A percentile compares a stretch with the other conserved stretches of the same genome.
These are phyloP conservation scores for Ardeotis arabs DNA, from an alignment of 2,113 vertebrate genomes.

Conservation along the genomic window DNA sequence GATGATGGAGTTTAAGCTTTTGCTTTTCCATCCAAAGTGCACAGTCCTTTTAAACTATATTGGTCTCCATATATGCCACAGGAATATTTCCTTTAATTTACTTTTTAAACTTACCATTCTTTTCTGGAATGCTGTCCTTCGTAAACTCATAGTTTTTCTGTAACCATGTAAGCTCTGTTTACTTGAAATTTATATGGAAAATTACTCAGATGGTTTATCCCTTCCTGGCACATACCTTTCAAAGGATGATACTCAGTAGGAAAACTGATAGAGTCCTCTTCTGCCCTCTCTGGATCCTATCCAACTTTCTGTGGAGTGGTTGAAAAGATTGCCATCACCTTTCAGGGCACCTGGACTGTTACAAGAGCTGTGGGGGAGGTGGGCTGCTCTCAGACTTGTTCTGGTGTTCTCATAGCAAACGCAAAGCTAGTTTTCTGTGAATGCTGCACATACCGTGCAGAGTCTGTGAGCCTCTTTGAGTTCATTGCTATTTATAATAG, in stretches of 20 bases:
- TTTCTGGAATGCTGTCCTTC: background rate
- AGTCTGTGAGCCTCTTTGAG: background rate
- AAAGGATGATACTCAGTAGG: rapidly evolving
- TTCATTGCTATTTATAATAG: background rate
- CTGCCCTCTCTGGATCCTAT: background rate
- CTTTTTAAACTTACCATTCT: background rate
- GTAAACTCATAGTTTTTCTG: background rate
- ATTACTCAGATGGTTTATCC: background rate
- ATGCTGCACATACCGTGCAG: background rate
- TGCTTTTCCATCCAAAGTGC: background rate
- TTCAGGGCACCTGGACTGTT: background rate
- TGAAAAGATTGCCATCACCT: background rate
- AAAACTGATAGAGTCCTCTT: background rate
- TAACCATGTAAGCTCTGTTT: background rate
- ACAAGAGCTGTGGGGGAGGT: background rate
- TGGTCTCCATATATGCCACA: background rate
- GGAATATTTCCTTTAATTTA: background rate
- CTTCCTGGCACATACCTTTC: background rate
- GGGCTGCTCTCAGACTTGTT: background rate
- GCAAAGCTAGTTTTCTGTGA: background rate
- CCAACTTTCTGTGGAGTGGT: background rate
- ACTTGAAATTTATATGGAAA: background rate
- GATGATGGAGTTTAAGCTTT: background rate
- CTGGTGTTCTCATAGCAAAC: background rate
- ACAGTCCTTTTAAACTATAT: background rate